These are phyloP conservation scores for Synanthedon formicaeformis DNA, from an alignment of 2,888 invertebrate genomes.

Conservation along the genomic window DNA sequence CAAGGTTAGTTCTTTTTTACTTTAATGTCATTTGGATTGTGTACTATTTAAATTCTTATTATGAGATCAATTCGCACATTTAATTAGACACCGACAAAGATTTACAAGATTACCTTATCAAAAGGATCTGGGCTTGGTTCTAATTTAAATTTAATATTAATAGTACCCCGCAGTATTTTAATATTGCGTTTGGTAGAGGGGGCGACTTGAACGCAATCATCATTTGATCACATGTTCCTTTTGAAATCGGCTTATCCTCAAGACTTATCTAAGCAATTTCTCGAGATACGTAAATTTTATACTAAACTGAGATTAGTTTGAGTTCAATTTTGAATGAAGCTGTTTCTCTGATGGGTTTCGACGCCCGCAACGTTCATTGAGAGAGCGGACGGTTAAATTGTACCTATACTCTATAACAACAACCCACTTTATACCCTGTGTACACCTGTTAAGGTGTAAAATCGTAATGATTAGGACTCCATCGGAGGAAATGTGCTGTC, in stretches of 20 bases:
- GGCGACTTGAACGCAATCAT: constrained; percentile 43
- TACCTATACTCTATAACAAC: background rate
- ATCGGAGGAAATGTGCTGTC: background rate
- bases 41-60: background rate
- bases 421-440: background rate
- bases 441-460: background rate
- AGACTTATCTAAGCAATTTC: constrained; percentile 30
- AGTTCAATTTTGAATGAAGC: background rate
- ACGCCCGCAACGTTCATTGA: constrained; percentile 7
- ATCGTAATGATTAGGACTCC: background rate
- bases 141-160: constrained; percentile 51
- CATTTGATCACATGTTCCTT: constrained; percentile 64
- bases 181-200: constrained; percentile 35
- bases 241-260: constrained; percentile 60
- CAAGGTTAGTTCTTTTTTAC: too few relatives aligned
- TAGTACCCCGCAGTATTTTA: constrained; percentile 60
- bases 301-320: constrained; percentile 6
- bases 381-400: background rate
- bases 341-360: constrained; percentile 28
- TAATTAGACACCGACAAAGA: background rate
- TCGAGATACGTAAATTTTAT: constrained; percentile 3
- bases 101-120: background rate
- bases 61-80: background rate
- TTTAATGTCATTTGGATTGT: too few relatives aligned
- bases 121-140: background rate